Conservation (phyloP, 2,113 vertebrate genomes). For the Psophia crepitans region DNA sequence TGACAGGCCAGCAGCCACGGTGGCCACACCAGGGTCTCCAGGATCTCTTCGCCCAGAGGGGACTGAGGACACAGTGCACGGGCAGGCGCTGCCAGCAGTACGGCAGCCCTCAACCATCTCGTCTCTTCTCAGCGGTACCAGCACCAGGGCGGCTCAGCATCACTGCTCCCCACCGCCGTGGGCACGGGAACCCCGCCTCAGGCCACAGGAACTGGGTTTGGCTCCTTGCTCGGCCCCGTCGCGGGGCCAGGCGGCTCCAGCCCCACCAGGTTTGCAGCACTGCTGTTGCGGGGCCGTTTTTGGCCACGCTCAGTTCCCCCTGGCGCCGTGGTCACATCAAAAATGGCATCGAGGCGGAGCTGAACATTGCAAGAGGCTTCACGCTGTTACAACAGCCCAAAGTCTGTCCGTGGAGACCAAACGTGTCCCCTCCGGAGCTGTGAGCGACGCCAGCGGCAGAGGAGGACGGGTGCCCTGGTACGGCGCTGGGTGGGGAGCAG, state of each 20-base stretch:
- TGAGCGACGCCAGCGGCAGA: not conserved
- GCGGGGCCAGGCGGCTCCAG: rapidly evolving
- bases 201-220: not conserved
- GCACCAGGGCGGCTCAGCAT: rapidly evolving
- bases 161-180: not conserved
- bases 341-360: not conserved
- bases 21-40: rapidly evolving
- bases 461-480: not conserved
- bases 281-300: not conserved
- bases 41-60: not conserved
- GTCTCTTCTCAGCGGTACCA: rapidly evolving
- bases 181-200: rapidly evolving
- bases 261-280: rapidly evolving
- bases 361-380: not conserved
- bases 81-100: not conserved
- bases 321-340: rapidly evolving
- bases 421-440: rapidly evolving
- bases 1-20: not conserved
- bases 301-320: rapidly evolving
- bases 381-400: rapidly evolving
- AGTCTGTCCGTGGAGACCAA: rapidly evolving
- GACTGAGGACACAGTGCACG: rapidly evolving
- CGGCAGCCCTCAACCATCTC: not conserved
- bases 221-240: not conserved
- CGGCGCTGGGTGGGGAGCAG: rapidly evolving